A percentile compares a stretch with the other conserved stretches of the same genome.
phyloP scores from a whole-genome alignment of 2,113 vertebrate genomes.

The Tiliqua scincoides region DNA sequence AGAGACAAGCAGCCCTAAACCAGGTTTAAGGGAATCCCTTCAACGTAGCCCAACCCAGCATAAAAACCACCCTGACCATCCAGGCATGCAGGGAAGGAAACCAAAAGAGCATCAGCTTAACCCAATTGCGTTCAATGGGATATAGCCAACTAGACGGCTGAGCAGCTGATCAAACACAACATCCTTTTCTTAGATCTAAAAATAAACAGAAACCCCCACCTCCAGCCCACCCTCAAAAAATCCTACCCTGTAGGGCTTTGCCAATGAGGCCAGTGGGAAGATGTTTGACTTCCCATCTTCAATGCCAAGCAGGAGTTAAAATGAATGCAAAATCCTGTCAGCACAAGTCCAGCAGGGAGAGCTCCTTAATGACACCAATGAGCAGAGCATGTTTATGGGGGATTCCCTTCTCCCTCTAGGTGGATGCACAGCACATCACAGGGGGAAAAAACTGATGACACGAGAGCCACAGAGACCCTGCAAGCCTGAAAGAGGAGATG shows the following conservation, averaged over 20 bases:
- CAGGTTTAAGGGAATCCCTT: constrained; percentile 54
- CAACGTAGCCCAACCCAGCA: constrained; percentile 37
- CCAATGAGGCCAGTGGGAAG: neutral
- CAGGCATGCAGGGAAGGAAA: constrained; percentile 30
- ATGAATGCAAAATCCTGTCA: constrained; percentile 30
- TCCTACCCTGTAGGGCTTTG: neutral
- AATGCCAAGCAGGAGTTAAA: constrained; percentile 54
- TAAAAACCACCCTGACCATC: constrained; percentile 29
- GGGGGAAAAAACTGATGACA: constrained; percentile 1
- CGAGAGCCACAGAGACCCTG: neutral
- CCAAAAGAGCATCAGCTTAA: constrained; percentile 21
- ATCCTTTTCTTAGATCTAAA: constrained; percentile 31
- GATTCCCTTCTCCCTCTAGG: constrained; percentile 74
- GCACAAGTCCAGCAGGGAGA: constrained; percentile 62
- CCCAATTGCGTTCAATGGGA: constrained; percentile 17
- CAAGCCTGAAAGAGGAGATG: neutral
- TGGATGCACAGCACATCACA: constrained; percentile 65
- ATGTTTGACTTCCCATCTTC: constrained; percentile 8
- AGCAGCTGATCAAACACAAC: neutral
- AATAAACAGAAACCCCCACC: no score
- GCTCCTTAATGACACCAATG: constrained; percentile 72
- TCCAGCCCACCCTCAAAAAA: neutral
- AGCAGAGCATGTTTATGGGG: constrained; percentile 62
- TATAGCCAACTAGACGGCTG: neutral
- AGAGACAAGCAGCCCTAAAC: neutral